Base-by-base conservation (phyloP, 2,797 vertebrate genomes). In the Zalophus californianus region DNA sequence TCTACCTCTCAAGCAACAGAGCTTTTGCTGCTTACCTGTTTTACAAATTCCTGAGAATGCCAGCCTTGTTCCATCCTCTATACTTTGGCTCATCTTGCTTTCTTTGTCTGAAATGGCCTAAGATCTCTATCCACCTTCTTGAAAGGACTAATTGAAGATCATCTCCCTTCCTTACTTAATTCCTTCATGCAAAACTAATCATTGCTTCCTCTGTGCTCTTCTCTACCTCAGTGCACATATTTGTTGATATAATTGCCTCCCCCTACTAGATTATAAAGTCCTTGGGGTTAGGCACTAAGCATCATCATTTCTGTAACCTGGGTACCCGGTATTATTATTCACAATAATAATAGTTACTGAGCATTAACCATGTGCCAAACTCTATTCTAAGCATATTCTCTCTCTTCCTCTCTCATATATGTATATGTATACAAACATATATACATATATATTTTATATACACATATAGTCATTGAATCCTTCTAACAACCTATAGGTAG, bases 131-230 rank as follows among this genome's bases (percentile, higher is more conserved):
- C 60, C 25, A 91, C 23, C 25, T 90, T 60, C 77, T 95, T 80
- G 32, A 92, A 97, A 92, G 25, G 35, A 92, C 48, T 66, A 93
- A 68, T 23, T 94, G 41, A 92, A 87, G 41, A 38, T 92, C n/a
- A 91, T 70, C 15, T 60, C 18, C 50, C 32, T 41, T 82, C 25
- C 38, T 91, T 87, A 77, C 16, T 91, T 90, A 90, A 90, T 87
- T 95, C 58, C 4, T 92, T 88, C 44, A 64, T 58, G 27, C 12
- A 94, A 70, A 95, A 92, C 38, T 95, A 64, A 86, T 41, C 62
- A 52, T 44, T 77, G 58, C 35, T 94, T 84, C 21, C 23, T 66
- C 70, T 88, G 13, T 79, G 64, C 23, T 41, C 23, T 95, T 90
- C 29, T 89, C 68, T 32, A 58, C 27, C 41, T 93, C 54, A 38